A percentile compares a stretch with the other conserved stretches of the same genome.
These are phyloP conservation scores for Dasypus novemcinctus DNA, from an alignment of 2,113 vertebrate genomes.

Conservation along the genomic window DNA sequence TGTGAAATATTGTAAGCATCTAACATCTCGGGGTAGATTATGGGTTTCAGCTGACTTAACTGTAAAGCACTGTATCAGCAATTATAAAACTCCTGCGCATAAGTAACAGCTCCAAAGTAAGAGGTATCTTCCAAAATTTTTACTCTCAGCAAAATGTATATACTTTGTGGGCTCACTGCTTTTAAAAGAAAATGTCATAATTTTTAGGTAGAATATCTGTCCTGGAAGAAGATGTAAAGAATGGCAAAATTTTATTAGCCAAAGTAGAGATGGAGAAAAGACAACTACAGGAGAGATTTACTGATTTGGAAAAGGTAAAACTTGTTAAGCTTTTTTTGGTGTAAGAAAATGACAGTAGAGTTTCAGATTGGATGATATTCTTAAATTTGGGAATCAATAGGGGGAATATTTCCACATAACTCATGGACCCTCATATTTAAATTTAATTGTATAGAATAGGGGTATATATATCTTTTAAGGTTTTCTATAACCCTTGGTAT, in stretches of 20 bases:
- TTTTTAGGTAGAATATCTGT: constrained; percentile 90
- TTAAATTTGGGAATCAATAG: neutral
- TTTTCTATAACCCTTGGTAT: neutral
- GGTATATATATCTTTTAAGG: neutral
- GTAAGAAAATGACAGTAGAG: neutral
- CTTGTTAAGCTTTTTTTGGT: neutral
- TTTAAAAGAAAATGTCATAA: neutral
- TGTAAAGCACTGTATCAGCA: neutral
- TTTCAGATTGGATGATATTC: neutral
- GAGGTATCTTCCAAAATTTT: neutral
- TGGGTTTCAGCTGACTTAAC: constrained; percentile 21
- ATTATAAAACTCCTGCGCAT: neutral
- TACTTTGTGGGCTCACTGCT: constrained; percentile 18
- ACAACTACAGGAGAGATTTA: constrained; percentile 93
- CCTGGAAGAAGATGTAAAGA: constrained; percentile 93
- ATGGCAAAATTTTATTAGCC: constrained; percentile 87
- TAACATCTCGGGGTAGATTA: neutral
- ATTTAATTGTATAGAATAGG: neutral
- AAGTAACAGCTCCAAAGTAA: constrained; percentile 14
- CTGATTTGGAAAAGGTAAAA: constrained; percentile 94
- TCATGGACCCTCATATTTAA: neutral
- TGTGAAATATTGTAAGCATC: constrained; percentile 6
- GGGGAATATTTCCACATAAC: neutral
- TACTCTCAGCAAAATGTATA: neutral
- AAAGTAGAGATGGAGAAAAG: constrained; percentile 94